These are phyloP conservation scores for Gopherus evgoodei DNA, from an alignment of 2,113 vertebrate genomes.

Conservation along the genomic window DNA sequence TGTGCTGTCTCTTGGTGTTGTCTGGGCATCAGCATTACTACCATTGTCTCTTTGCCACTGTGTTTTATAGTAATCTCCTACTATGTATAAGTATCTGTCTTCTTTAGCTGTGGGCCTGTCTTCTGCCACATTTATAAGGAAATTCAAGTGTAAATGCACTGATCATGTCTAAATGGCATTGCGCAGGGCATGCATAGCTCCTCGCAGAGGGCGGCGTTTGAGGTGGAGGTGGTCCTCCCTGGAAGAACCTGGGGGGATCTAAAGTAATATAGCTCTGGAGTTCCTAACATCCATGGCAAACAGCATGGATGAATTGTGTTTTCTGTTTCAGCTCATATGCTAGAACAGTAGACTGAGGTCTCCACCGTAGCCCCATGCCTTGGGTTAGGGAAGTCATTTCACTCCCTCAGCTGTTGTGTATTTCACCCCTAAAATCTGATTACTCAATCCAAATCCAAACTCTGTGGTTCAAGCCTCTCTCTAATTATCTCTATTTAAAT, in stretches of 20 bases:
- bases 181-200: background rate
- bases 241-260: too few relatives aligned
- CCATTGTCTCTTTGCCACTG: background rate
- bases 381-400: background rate
- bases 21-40: background rate
- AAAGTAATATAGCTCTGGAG: rapidly evolving
- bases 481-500: background rate
- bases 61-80: background rate
- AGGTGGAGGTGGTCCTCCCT: too few relatives aligned
- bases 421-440: background rate
- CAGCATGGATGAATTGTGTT: too few relatives aligned
- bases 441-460: background rate
- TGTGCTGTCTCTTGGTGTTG: rapidly evolving
- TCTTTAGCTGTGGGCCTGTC: background rate
- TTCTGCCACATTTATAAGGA: background rate
- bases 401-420: rapidly evolving
- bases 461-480: background rate
- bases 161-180: background rate
- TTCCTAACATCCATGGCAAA: background rate
- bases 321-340: background rate
- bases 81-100: background rate
- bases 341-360: background rate
- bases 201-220: background rate
- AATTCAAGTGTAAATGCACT: background rate
- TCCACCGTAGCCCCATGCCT: rapidly evolving